A percentile compares a stretch with the other conserved stretches of the same genome.
These are phyloP conservation scores for Monoplex corrugatus DNA, from an alignment of 2,888 invertebrate species.

Conservation along the genomic window DNA sequence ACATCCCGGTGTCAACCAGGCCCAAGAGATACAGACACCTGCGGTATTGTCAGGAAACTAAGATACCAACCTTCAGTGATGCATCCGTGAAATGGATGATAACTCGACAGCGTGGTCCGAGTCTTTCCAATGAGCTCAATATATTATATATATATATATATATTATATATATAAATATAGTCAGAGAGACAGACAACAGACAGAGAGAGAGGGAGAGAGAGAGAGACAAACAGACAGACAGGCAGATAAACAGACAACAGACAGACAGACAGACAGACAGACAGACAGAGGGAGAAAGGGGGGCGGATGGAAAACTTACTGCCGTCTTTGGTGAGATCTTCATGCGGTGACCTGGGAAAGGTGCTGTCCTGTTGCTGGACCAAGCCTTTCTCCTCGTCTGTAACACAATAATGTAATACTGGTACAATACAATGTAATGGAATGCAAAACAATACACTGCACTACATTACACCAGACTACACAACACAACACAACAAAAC, in stretches of 20 bases:
- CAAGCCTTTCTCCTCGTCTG: slow-evolving; percentile 70
- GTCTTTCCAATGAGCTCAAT: too few species aligned
- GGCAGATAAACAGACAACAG: background rate
- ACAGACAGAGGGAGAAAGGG: too few species aligned
- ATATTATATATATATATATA: too few species aligned
- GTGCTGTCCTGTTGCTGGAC: slow-evolving; percentile 67
- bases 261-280: too few species aligned
- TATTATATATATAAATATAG: background rate
- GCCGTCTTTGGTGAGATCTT: slow-evolving; percentile 70
- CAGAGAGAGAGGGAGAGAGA: background rate
- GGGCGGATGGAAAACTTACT: slow-evolving; percentile 59
- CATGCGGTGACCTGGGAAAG: slow-evolving; percentile 65
- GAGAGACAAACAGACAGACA: background rate
- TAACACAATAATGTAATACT: too few species aligned
- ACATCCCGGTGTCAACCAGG: too few species aligned
- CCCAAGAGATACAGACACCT: too few species aligned
- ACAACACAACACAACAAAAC: too few species aligned
- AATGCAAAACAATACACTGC: background rate
- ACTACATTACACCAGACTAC: background rate
- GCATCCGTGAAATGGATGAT: too few species aligned
- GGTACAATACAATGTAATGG: background rate
- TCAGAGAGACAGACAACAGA: background rate
- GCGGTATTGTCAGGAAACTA: too few species aligned
- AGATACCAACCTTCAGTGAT: too few species aligned
- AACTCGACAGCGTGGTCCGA: too few species aligned